Base-by-base conservation (phyloP, 2,888 invertebrate genomes). In the Merodon equestris region DNA sequence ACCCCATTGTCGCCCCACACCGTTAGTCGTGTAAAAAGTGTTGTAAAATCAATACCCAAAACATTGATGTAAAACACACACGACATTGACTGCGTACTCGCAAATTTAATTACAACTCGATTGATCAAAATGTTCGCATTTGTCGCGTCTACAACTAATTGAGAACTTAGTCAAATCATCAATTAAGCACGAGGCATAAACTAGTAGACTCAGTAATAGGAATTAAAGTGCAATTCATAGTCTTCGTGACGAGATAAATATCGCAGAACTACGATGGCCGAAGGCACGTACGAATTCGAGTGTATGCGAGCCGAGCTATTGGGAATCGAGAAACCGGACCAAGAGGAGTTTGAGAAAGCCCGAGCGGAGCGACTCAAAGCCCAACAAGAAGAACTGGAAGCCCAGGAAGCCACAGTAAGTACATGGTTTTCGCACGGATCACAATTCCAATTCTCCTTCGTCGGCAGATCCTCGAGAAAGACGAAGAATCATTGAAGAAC, bases 281-380 rank as follows among this genome's bases (percentile, higher is more conserved):
- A 93, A 85, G 92, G 92, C 82, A 92, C 93, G 13, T 95, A 94
- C 84, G 92, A 94, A 87, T 92, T 94, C 86, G 95, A 94, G 71
- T 94, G 95, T 84, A 93, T 93, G 88, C 90, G 95, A 73, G 95
- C 95, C 0, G 95, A 95, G 86, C 88, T 95, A 56, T 90, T 95
- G 82, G 95, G 95, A 0, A 90, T 94, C 70, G 91, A 92, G 42
- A 91, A 91, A 83, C 95, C 95, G 0, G 90, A 91, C 82, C 91
- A 91, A 85, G 93, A 92, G 47, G 93, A 93, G 75, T 95, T 92
- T 87, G 87, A 92, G 85, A 90, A 89, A 83, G 91, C 90, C 85
- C 90, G 91, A 82, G 90, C 90, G 84, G 88, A 86, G 67, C 84
- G 87, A 42, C 60, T 86, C 58, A 81, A 86, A 60, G 84, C 84